Base-by-base conservation (phyloP, 1,140 invertebrate species). In the Drosophila micromelanica region DNA sequence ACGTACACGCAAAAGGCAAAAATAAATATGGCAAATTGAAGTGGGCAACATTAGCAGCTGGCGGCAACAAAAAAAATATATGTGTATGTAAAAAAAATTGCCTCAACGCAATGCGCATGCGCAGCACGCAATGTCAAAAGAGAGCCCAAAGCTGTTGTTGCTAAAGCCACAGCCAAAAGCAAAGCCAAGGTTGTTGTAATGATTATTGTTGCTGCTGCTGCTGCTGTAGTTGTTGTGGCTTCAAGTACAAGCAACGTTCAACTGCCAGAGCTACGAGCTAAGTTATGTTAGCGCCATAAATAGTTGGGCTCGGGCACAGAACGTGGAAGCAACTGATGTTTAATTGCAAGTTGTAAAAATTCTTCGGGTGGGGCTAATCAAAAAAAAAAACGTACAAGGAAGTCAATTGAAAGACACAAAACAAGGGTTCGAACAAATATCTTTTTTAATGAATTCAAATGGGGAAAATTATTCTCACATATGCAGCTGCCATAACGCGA, bases 21-120 rank as follows among this genome's bases (percentile, higher is more conserved):
- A 74, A 74, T 73, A 73, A 73, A 73, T 69, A 73, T 73, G 67
- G 72, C 72, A 74, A 74, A 74, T 74, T 74, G 57, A 74, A 74
- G 72, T 70, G 46, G 59, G 51, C 49, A 74, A 70, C 72, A 74
- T 74, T 70, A 63, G 38, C 52, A 56, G 72, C 56, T 57, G 70
- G 15, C 27, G 62, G 70, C 48, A 13, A 54, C 54, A 46, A 46
- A 46, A 57, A 61, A 48, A 49, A 49, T 8, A 12, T 0, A 23
- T 23, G 3, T 23, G 3, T 23, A 23, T 23, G 20, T 23, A 23
- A 23, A 17, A 9, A 48, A 54, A 35, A 60, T 40, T 46, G 27
- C 49, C 27, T 48, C 37, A 71, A 74, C 72, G 72, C 72, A 74
- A 59, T 74, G 72, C 65, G 67, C 72, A 74, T 74, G 67, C 72